Evolutionary conservation across 2,888 invertebrate species (phyloP), one percentile per base, ranked within the genome.

Genomic region (Dexiosoma caninum): DNA sequence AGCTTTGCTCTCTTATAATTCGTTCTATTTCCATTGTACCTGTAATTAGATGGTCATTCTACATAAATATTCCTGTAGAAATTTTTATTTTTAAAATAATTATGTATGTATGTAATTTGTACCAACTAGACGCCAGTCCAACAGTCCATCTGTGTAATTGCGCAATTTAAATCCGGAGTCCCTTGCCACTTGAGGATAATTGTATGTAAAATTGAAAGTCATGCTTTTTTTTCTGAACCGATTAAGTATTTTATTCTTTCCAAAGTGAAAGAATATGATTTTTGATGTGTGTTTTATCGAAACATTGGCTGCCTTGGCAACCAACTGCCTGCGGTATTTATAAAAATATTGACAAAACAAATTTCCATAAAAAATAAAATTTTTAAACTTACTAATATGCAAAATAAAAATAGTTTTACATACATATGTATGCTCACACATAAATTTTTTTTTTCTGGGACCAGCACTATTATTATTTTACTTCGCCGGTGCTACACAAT

Each of bases 41-140:
- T 90, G 21, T 5, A 35, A 37, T 42, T n/a, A 19, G 3, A 19
- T 12, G 9, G n/a, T n/a, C n/a, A 14, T 14, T 9, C 16, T 66
- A n/a, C 12, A 9, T 37, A 57, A 7, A 37, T 35, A 7, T 23
- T 1, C 0, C 1, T 21, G 12, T 21, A 4, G 0, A 35, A 3
- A 30, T 44, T 44, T 10, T 21, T 19, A 12, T 6, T 12, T 23
- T 27, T 27, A 12, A 49, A 49, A 27, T n/a, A 23, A 12, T 2
- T 23, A 16, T 32, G 8, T 14, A 10, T n/a, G n/a, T n/a, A n/a
- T n/a, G n/a, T n/a, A 16, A 46, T n/a, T 67, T 62, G 82, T 85
- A 90, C 90, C 89, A 84, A 90, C 85, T 16, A 86, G 79, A 14
- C 89, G 86, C 90, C 90, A 90, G 64, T 90, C 90, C 35, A 90